Percentiles rank a stretch among this genome's conserved stretches.
phyloP scores from a whole-genome alignment of 2,888 invertebrate genomes.

The Campoplex nolae region DNA sequence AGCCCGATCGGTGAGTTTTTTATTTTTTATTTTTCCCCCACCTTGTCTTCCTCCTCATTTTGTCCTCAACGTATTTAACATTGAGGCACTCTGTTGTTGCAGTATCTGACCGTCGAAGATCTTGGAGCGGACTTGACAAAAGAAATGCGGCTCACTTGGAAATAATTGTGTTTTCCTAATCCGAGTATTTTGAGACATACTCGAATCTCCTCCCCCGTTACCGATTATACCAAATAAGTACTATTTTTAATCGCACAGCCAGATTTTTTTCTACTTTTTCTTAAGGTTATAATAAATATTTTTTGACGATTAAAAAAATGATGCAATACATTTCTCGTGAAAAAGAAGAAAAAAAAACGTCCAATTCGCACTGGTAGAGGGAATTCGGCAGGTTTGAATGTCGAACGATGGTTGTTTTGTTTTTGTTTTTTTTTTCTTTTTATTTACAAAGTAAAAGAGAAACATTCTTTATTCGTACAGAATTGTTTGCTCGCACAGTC shows the following conservation, averaged over 20 bases:
- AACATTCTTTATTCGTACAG: constrained; percentile 62
- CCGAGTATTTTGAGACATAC: neutral
- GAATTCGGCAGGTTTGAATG: neutral
- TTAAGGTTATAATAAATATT: neutral
- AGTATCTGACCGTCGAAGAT: constrained; percentile 73
- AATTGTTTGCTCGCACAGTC: constrained; percentile 69
- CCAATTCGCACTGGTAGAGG: no score
- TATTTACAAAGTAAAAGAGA: constrained; percentile 59
- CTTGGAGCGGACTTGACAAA: constrained; percentile 73
- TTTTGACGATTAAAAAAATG: neutral
- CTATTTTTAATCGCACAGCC: neutral
- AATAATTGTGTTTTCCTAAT: constrained; percentile 33
- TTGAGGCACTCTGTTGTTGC: constrained; percentile 66
- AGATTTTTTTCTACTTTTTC: neutral
- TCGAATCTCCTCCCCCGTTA: neutral
- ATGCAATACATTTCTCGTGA: no score
- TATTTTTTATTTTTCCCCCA: no score
- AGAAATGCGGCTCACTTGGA: constrained; percentile 74
- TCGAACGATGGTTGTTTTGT: neutral
- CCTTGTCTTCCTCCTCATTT: neutral
- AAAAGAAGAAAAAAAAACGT: no score
- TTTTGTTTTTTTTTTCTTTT: constrained; percentile 36
- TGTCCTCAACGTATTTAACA: neutral
- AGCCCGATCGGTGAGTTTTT: constrained; percentile 74
- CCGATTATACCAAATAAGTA: neutral